Percentiles rank a stretch among this genome's conserved stretches.
Conservation (phyloP, 1,140 invertebrate genomes). For the Bemisia tabaci region DNA sequence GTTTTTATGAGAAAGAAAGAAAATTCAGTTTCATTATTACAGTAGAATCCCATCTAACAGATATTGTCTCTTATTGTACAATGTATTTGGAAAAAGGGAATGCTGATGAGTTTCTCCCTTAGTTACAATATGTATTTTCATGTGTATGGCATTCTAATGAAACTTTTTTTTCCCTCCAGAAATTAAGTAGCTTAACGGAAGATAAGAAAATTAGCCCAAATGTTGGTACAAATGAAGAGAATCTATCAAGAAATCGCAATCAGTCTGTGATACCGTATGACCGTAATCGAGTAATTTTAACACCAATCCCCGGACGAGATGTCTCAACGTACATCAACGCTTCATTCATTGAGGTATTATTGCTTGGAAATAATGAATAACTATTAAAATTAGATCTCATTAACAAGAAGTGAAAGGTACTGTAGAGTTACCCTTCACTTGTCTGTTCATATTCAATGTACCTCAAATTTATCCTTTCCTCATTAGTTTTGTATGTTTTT, state of each 20-base stretch:
- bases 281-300: conserved; percentile 71
- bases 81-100: not conserved
- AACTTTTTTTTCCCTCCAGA: conserved; percentile 39
- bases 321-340: conserved; percentile 95
- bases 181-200: conserved; percentile 61
- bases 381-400: too few species aligned
- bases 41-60: too few species aligned
- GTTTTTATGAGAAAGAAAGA: too few species aligned
- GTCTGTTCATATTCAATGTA: too few species aligned
- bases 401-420: too few species aligned
- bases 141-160: not conserved
- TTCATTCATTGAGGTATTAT: conserved; percentile 90
- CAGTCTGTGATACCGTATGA: conserved; percentile 82
- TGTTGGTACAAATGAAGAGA: conserved; percentile 52
- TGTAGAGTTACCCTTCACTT: too few species aligned
- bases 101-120: not conserved
- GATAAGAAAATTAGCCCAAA: conserved; percentile 52
- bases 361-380: too few species aligned
- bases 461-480: too few species aligned
- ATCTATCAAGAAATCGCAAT: conserved; percentile 74
- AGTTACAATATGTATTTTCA: not conserved
- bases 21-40: too few species aligned
- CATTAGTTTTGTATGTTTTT: too few species aligned
- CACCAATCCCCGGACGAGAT: conserved; percentile 66
- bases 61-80: not conserved